Evolutionary conservation across 2,113 vertebrate genomes (phyloP), one percentile per base, ranked within the genome.

Genomic region (Myrmecobius fasciatus): DNA sequence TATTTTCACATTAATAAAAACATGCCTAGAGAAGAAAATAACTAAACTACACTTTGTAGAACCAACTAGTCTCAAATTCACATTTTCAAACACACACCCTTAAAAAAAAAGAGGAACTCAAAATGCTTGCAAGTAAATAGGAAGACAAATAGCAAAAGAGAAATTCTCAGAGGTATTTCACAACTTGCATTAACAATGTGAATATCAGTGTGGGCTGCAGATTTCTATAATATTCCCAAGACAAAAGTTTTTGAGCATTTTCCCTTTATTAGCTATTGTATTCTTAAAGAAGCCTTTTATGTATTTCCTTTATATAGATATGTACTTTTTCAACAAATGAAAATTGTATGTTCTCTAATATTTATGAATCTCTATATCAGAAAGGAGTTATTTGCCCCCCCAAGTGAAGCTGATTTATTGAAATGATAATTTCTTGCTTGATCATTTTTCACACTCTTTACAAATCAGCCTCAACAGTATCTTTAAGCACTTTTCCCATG

Each of bases 111-210:
- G 96, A 89, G 89, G 91, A 98, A 92, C 25, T 52, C 92, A 94
- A 97, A 95, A 96, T 8, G 91, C n/a, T 97, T 94, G 75, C 93
- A 95, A 96, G 92, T 92, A 93, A 97, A 97, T 3, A 97, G 89
- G 90, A 96, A 94, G 95, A 88, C 52, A 92, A 60, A 89, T 67
- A 95, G 91, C 11, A 0, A 94, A 97, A 96, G 89, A 94, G 91
- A 93, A 96, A 96, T 96, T 98, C 97, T 92, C 96, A 83, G 96
- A 98, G 98, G 96, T 96, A 96, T 97, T 97, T 93, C 94, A 89
- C 89, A 97, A 94, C 96, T 97, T 95, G 96, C 93, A 91, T 96
- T 96, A 93, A 90, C 43, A 28, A 96, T 1, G 31, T 97, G 96
- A 98, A 97, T 98, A 97, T 96, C 28, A 3, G 94, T 89, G 92